phyloP scores from a whole-genome alignment of 2,797 vertebrate species.

The Meriones psammophilus region DNA sequence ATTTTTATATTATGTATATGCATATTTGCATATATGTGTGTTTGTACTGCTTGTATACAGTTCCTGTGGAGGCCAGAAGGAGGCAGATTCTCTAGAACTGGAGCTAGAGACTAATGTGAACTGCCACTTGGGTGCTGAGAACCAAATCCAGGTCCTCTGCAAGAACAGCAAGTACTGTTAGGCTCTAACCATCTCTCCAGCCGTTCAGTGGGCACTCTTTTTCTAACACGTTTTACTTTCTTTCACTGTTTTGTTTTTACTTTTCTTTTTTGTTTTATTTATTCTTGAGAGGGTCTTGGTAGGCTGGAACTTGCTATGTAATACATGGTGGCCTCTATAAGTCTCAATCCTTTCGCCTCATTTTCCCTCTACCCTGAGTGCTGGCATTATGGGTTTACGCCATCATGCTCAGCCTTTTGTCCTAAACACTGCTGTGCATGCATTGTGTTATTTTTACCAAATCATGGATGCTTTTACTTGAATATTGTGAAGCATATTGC shows the following conservation, averaged over 20 bases:
- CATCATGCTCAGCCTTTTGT: neutral
- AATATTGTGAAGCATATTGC: conserved; percentile 58
- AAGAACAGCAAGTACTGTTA: neutral
- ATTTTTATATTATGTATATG: neutral
- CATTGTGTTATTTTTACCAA: conserved; percentile 75
- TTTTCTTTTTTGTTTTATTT: neutral
- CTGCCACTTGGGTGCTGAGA: neutral
- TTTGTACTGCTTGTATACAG: neutral
- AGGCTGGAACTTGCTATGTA: neutral
- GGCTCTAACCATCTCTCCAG: neutral
- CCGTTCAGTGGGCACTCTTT: neutral
- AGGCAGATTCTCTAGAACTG: neutral
- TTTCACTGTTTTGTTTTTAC: neutral
- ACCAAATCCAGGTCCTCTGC: neutral
- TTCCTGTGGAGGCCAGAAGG: neutral
- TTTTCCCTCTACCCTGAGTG: neutral
- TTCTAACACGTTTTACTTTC: neutral
- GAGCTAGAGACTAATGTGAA: neutral
- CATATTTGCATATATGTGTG: neutral
- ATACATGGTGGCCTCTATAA: neutral
- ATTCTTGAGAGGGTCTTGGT: neutral
- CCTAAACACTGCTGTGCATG: conserved; percentile 42
- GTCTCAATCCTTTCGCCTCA: neutral
- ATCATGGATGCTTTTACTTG: conserved; percentile 64
- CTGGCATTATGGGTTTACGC: neutral